Evolutionary conservation across 2,113 vertebrate genomes (phyloP).

Genomic region (Panthera uncia): DNA sequence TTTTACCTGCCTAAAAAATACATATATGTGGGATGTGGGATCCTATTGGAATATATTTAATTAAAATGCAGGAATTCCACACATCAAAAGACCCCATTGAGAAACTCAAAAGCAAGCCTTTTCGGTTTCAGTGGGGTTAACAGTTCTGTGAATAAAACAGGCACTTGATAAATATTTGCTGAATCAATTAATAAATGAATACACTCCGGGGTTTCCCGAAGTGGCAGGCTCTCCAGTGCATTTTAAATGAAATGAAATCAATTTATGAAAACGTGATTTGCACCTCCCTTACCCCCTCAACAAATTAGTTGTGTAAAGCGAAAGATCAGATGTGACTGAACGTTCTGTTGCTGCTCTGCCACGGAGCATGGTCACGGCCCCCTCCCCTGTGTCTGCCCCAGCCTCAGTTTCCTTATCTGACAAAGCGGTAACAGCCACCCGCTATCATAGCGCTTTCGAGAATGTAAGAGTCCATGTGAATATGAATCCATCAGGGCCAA

Average conservation of each 20-base stretch:
- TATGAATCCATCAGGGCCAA: neutral
- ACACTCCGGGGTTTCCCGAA: slow-evolving; percentile 27
- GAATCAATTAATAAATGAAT: slow-evolving; percentile 64
- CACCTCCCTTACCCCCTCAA: neutral
- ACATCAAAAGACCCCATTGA: neutral
- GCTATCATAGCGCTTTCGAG: neutral
- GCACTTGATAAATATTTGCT: slow-evolving; percentile 54
- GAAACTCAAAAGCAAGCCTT: neutral
- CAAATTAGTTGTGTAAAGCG: neutral
- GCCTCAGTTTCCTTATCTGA: neutral
- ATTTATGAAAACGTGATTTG: neutral
- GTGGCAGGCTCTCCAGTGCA: slow-evolving; percentile 25
- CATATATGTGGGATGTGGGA: neutral
- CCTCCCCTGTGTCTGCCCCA: accelerated
- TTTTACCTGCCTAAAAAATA: neutral
- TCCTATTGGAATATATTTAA: neutral
- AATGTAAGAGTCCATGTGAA: neutral
- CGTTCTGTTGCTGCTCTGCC: neutral
- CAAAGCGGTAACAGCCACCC: neutral
- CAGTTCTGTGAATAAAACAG: slow-evolving; percentile 54
- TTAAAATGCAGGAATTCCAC: neutral
- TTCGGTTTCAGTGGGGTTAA: slow-evolving; percentile 53
- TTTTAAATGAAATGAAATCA: slow-evolving; percentile 63
- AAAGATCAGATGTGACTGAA: neutral
- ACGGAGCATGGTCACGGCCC: neutral